These are phyloP conservation scores for Chaunax sp. DNA, from an alignment of 2,797 vertebrate species.

Conservation along the genomic window DNA sequence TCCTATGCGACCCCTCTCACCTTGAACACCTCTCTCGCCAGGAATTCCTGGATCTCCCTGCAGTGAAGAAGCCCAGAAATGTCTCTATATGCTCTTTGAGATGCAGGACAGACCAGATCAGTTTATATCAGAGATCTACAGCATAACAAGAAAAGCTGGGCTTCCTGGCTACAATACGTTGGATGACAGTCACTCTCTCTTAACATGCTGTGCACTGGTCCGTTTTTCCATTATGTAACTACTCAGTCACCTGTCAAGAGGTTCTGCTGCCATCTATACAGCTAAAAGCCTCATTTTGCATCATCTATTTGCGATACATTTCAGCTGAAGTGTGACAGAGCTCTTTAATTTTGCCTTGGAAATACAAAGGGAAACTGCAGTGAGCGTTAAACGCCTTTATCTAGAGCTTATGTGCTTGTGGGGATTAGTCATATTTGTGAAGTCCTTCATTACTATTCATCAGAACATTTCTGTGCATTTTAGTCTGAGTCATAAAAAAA, in stretches of 20 bases:
- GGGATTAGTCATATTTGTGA: slow-evolving; percentile 72
- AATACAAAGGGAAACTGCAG: slow-evolving; percentile 64
- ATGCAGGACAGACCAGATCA: not conserved
- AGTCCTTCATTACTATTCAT: slow-evolving; percentile 70
- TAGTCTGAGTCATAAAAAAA: slow-evolving; percentile 36
- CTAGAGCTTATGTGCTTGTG: slow-evolving; percentile 61
- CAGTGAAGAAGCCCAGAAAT: slow-evolving; percentile 14
- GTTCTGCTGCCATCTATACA: slow-evolving; percentile 41
- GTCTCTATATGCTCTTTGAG: not conserved
- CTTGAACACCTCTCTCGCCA: slow-evolving; percentile 94
- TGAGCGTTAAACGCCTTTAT: slow-evolving; percentile 68
- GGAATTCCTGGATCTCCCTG: slow-evolving; percentile 97
- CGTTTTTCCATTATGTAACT: slow-evolving; percentile 46
- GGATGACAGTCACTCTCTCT: slow-evolving; percentile 8
- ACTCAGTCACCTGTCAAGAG: slow-evolving; percentile 47
- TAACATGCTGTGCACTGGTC: slow-evolving; percentile 38
- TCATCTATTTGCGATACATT: slow-evolving; percentile 65
- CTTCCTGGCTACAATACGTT: slow-evolving; percentile 18
- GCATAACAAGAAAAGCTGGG: not conserved
- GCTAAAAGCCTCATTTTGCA: slow-evolving; percentile 53
- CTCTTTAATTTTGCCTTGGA: slow-evolving; percentile 50
- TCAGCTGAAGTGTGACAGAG: slow-evolving; percentile 60
- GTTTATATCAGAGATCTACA: not conserved
- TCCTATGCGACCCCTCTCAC: slow-evolving; percentile 92
- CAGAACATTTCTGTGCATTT: slow-evolving; percentile 40